A percentile compares a stretch with the other conserved stretches of the same genome.
Conservation (phyloP, 2,797 vertebrate species). For the Lepilemur septentrionalis region DNA sequence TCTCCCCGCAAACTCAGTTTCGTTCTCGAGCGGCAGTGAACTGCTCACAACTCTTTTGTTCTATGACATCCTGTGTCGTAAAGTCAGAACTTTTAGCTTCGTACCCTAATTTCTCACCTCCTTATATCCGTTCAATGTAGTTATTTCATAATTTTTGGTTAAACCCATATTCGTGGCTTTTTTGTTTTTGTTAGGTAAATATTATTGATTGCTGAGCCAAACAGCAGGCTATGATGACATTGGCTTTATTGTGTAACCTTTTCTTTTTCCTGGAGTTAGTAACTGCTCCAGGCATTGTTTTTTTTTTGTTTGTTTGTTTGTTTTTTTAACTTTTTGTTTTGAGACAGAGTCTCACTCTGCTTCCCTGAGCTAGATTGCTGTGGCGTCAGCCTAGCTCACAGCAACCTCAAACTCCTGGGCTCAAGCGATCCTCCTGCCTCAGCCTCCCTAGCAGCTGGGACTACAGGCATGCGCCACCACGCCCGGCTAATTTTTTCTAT, state of each 20-base stretch:
- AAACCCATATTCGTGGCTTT: not conserved
- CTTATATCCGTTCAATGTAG: not conserved
- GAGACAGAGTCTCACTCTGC: too few species aligned
- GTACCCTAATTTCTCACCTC: not conserved
- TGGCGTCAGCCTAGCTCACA: too few species aligned
- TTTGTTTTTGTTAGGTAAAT: not conserved
- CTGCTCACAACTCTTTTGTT: not conserved
- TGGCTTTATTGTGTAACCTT: not conserved
- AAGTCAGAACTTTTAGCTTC: constrained; percentile 4
- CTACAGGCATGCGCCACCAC: too few species aligned
- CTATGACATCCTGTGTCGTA: not conserved
- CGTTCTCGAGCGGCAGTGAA: not conserved
- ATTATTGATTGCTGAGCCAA: not conserved
- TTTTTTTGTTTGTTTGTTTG: not conserved
- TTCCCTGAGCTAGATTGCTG: too few species aligned
- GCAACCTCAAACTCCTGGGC: too few species aligned
- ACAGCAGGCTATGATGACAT: not conserved
- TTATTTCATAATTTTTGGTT: not conserved
- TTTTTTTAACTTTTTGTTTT: not conserved
- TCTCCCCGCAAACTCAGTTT: not conserved
- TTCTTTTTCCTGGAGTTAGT: not conserved
- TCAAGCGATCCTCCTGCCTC: too few species aligned
- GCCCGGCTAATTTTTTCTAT: too few species aligned
- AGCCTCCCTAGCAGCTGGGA: too few species aligned
- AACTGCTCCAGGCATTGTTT: not conserved